Base-by-base conservation (phyloP, 2,888 invertebrate genomes). In the Parnassius apollo region DNA sequence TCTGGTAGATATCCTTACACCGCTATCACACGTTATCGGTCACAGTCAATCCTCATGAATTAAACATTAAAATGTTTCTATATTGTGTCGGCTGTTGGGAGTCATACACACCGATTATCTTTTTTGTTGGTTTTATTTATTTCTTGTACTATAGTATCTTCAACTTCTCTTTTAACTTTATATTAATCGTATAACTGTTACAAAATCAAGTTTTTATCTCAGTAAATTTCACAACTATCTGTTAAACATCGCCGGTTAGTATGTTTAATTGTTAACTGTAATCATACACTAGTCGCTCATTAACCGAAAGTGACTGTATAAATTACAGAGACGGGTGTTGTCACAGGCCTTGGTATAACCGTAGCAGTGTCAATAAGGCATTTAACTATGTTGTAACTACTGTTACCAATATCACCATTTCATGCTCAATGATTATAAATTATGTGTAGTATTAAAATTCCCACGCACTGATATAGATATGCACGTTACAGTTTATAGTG, bases 301-400 rank as follows among this genome's bases (percentile, higher is more conserved):
- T 80, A 79, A 72, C 78, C 69, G 74, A 81, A 83, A 81, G 80
- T 75, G 78, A 77, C 75, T 74, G 75, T 51, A 35, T 44, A 25
- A 42, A 42, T 60, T 49, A 52, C 49, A 45, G 71, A 62, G 60
- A 64, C 58, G 76, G 80, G 79, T 78, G 77, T 75, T 74, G 80
- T 73, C 77, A 69, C 67, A 71, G 80, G 76, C 84, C 84, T 85
- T 84, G 83, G 69, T 57, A 69, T 63, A 57, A 69, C 69, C 68
- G 69, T 74, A 75, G 71, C 76, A 75, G 76, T 77, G 79, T 80
- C 78, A 81, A 76, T 75, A 73, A 67, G 67, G 68, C 71, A 69
- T 75, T 75, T 73, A 74, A 70, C 71, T 69, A 71, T 75, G 75
- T 75, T 66, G 75, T 69, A 78, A 62, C 53, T 60, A 64, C 53